Evolutionary conservation across 2,797 vertebrate genomes (phyloP).

Genomic region (Crossoptilon crossoptilon): DNA sequence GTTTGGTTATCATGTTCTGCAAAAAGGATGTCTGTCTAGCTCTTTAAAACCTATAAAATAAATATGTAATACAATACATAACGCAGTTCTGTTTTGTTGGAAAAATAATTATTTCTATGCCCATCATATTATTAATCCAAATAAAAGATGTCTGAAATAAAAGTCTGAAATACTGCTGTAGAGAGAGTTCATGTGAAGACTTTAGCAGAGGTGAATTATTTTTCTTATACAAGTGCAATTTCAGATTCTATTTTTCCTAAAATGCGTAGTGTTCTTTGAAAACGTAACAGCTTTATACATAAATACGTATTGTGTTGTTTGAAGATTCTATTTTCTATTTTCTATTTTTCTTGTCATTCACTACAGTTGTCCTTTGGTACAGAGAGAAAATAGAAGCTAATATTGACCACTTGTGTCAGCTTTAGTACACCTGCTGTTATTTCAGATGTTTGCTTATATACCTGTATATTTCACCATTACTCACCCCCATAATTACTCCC

Average conservation of each 20-base stretch:
- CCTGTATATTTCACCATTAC: background rate
- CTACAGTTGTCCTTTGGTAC: background rate
- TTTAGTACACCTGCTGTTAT: background rate
- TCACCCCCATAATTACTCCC: background rate
- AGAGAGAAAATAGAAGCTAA: background rate
- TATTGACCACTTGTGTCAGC: background rate
- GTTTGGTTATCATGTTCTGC: background rate
- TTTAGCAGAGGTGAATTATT: background rate
- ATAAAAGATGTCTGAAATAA: background rate
- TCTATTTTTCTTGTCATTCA: background rate
- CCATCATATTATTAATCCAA: background rate
- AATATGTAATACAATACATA: background rate
- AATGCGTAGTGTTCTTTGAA: background rate
- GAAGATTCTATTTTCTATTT: background rate
- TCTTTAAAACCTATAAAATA: background rate
- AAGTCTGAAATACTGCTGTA: background rate
- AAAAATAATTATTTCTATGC: background rate
- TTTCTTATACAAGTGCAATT: background rate
- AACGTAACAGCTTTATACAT: background rate
- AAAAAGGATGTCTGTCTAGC: background rate
- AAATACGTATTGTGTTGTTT: background rate
- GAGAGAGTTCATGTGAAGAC: background rate
- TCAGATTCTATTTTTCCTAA: background rate
- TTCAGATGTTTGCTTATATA: conserved; percentile 1
- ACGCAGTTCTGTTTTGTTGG: background rate